Percentiles rank a stretch among this genome's conserved stretches.
phyloP scores from a whole-genome alignment of 2,888 invertebrate species.

The Disparrhopalites patrizii region DNA sequence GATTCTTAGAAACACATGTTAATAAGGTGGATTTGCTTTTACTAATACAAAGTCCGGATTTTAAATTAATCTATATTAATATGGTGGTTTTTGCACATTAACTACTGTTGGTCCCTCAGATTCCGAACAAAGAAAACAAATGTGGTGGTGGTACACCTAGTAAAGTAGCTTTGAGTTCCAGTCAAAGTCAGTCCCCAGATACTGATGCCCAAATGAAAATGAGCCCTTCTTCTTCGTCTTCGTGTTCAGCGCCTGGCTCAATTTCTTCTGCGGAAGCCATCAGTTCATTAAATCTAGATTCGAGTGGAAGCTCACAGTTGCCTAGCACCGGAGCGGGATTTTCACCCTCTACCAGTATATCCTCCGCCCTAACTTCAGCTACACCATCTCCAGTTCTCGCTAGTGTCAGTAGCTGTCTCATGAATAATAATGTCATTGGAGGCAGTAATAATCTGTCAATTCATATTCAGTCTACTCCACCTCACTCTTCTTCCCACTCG shows the following conservation, averaged over 20 bases:
- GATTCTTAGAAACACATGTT: too few relatives aligned
- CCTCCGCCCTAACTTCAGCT: neutral
- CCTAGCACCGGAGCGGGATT: constrained; percentile 12
- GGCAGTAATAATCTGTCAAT: neutral
- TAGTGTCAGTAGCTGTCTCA: constrained; percentile 5
- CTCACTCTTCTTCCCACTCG: neutral
- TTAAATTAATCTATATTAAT: too few relatives aligned
- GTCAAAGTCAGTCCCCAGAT: constrained; percentile 34
- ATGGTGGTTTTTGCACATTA: constrained; percentile 21
- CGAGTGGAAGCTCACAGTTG: constrained; percentile 19
- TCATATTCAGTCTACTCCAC: constrained; percentile 12
- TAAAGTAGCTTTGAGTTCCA: constrained; percentile 26
- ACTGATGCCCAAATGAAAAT: constrained; percentile 24
- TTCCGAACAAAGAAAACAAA: constrained; percentile 48
- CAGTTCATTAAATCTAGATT: constrained; percentile 18
- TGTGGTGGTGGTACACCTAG: constrained; percentile 33
- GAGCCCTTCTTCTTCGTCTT: constrained; percentile 29
- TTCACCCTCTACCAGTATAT: constrained; percentile 10
- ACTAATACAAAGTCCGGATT: too few relatives aligned
- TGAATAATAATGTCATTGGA: constrained; percentile 3
- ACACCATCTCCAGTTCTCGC: neutral
- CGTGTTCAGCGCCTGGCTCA: constrained; percentile 25
- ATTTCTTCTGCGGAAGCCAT: constrained; percentile 19
- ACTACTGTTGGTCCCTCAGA: constrained; percentile 32
- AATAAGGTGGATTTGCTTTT: too few relatives aligned